Evolutionary conservation across 2,797 vertebrate species (phyloP), one percentile per base, ranked within the genome.

Genomic region (Sebastes trivittatus): DNA sequence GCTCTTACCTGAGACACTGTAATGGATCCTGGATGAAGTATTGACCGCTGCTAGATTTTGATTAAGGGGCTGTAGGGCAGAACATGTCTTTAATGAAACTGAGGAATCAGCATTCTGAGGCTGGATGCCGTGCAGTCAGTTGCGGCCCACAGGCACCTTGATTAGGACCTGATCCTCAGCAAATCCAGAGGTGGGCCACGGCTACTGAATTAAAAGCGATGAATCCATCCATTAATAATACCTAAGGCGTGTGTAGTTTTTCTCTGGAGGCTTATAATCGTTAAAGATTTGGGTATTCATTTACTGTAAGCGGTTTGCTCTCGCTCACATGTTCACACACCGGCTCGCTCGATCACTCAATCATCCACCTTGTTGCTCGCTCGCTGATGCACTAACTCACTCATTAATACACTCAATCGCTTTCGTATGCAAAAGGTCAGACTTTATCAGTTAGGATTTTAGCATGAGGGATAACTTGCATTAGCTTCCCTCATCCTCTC

Each of bases 11-110:
- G 95, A 95, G 94, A 94, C 91, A 93, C 93, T 93, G 94, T 90
- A 93, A 97, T 95, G 93, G 88, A 93, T 95, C 95, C 95, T 96
- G 94, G 95, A 97, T 96, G 95, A 96, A 96, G 94, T 97, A 96
- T 97, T 97, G 96, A 97, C 93, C 89, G 72, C 86, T 87, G 91
- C 95, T 92, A 93, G 92, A 92, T 96, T 96, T 96, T 97, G 95
- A 97, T 97, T 96, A 96, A 96, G 91, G 93, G 93, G 93, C 93
- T 95, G 86, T 90, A 93, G 95, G 93, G 92, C 85, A 95, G 93
- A 95, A 95, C 94, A 90, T 92, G 87, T 95, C 94, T 95, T 93
- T 96, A 95, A 94, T 95, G 94, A 95, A 95, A 95, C 82, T 87
- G 82, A 93, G 62, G 91, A 95, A 95, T 95, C 95, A 94, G 95